Conservation (phyloP, 2,113 vertebrate genomes). For the Orthonyx spaldingii region DNA sequence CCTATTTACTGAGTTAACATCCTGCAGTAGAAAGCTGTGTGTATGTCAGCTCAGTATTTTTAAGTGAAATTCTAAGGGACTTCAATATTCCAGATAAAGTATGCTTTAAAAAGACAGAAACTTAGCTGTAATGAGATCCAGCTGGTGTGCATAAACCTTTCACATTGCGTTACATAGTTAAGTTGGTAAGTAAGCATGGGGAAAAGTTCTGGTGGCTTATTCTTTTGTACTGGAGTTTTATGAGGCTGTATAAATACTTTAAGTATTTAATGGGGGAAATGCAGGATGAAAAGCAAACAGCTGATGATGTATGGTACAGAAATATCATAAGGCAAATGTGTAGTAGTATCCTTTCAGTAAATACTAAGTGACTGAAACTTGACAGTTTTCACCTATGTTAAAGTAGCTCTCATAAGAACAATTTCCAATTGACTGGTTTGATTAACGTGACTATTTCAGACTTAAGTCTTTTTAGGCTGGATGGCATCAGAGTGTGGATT, state of each 20-base stretch:
- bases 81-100: background rate
- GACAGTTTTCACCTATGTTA: background rate
- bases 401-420: background rate
- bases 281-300: background rate
- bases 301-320: background rate
- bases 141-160: constrained; percentile 55
- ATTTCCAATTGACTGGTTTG: background rate
- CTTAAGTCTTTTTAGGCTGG: background rate
- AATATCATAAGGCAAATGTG: background rate
- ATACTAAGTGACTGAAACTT: background rate
- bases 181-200: constrained; percentile 43
- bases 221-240: constrained; percentile 45
- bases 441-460: background rate
- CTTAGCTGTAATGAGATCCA: constrained; percentile 34
- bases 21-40: background rate
- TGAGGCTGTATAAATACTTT: constrained; percentile 14
- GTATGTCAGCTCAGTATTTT: background rate
- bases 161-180: constrained; percentile 30
- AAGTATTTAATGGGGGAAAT: constrained; percentile 30
- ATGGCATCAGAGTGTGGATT: background rate
- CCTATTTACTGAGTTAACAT: background rate
- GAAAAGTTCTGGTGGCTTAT: constrained; percentile 7
- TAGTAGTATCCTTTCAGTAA: background rate
- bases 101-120: constrained; percentile 19
- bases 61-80: background rate